These are phyloP conservation scores for Balanococcus diminutus DNA, from an alignment of 2,888 invertebrate genomes.

Conservation along the genomic window DNA sequence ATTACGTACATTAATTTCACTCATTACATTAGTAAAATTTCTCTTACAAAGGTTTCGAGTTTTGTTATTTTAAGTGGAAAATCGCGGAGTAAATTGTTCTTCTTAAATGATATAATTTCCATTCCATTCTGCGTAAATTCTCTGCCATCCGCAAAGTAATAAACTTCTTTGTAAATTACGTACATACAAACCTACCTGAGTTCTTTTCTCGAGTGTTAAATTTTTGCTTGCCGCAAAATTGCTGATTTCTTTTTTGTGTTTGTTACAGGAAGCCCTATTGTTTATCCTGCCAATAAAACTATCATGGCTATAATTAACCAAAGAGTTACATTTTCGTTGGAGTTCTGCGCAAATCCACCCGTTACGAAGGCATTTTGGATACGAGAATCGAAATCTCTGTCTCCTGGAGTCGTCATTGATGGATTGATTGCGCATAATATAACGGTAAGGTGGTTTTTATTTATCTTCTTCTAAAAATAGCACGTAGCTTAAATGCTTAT, in stretches of 20 bases:
- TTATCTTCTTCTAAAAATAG: too few relatives aligned
- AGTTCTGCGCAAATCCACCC: constrained; percentile 79
- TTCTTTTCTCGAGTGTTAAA: too few relatives aligned
- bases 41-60: background rate
- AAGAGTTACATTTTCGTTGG: constrained; percentile 66
- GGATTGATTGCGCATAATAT: constrained; percentile 65
- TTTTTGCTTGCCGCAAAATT: too few relatives aligned
- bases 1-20: background rate
- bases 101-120: background rate
- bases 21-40: background rate
- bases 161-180: too few relatives aligned
- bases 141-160: background rate
- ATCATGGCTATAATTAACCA: constrained; percentile 49
- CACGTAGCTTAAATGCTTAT: too few relatives aligned
- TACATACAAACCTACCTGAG: too few relatives aligned
- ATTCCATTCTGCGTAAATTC: background rate
- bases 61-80: background rate
- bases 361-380: constrained; percentile 71
- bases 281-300: constrained; percentile 53
- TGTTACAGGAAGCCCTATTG: constrained; percentile 50
- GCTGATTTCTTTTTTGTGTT: background rate
- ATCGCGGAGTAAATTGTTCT: background rate
- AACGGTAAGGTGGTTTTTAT: constrained; percentile 65
- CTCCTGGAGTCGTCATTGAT: constrained; percentile 65
- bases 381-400: constrained; percentile 58